Evolutionary conservation across 2,888 invertebrate species (phyloP), one percentile per base, ranked within the genome.

Genomic region (Stenchaetothrips biformis): DNA sequence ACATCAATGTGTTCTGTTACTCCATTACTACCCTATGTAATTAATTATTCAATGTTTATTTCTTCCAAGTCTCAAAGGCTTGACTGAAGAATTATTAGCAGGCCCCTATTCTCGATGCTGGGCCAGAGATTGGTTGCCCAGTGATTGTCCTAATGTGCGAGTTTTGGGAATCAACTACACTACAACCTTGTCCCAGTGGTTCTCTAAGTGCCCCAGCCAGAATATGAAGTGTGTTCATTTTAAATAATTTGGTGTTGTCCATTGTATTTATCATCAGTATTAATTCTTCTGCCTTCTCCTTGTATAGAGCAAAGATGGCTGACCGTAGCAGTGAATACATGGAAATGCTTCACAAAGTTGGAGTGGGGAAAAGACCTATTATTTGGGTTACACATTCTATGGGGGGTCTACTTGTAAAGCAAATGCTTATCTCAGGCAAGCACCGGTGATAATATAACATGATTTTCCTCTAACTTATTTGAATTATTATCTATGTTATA

Each of bases 321-420:
- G 90, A 91, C 74, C 89, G 94, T 81, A 92, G 94, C 79, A 86
- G 88, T 49, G 91, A 93, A 81, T 87, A 95, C 80, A 86, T 92
- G 18, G 88, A 90, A 27, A 92, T 92, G 82, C 88, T 98, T 80
- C 85, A 90, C 79, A 89, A 89, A 84, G 93, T 96, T 37, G 94
- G 94, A 79, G 91, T 98, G 13, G 98, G 98, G 0, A 87, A 90
- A 82, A 89, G 93, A 81, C 96, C 96, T 0, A 90, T 96, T 48
- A 90, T 98, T 53, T 98, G 97, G 96, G 90, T 98, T 27, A 93
- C 95, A 0, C 98, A 98, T 88, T 98, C 98, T 2, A 97, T 98
- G 97, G 98, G 98, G 82, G 98, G 97, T 16, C 89, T 98, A 18
- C 90, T 98, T 78, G 94, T 96, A 0, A 98, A 98, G 87, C 91